Evolutionary conservation across 2,797 vertebrate genomes (phyloP), one percentile per base, ranked within the genome.

Genomic region (Bradypodion pumilum): DNA sequence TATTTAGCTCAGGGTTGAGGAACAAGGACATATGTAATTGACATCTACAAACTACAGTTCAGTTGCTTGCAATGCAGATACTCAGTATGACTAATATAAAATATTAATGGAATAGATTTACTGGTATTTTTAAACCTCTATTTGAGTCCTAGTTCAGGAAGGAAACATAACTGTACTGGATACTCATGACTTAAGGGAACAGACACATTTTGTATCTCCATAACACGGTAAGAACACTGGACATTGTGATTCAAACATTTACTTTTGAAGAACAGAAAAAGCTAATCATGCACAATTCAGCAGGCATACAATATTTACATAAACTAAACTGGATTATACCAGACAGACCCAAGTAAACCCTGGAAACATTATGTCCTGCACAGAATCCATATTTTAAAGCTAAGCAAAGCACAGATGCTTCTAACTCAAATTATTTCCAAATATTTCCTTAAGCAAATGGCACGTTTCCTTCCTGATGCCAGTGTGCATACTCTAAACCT

Each of bases 341-440:
- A 89, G 87, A 89, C 88, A 88, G 86, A 70, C 66, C 75, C 82
- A 92, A 91, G 95, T 92, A 93, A 90, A 92, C 89, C 52, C 79
- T 86, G 94, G 94, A 94, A 68, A 83, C 87, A 95, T 95, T 95
- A 93, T n/a, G 40, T 90, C 97, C 97, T 97, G 97, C 97, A 96
- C 91, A 94, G 95, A 93, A 97, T 96, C 97, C 97, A 97, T 97
- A 97, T 96, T 93, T 96, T 97, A 97, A 97, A 96, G 96, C 97
- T 97, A 96, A 97, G 96, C 90, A 92, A 95, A 95, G 73, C 77
- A 70, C 74, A 78, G 84, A 79, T 80, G 40, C 29, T 78, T 73
- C 68, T 35, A 40, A 76, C 42, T 37, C 73, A 75, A 66, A 23
- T 76, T 49, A 63, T 78, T 73, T 40, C 63, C 46, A 79, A 32